Conservation (phyloP, 2,888 invertebrate genomes). For the Phortica okadai region DNA sequence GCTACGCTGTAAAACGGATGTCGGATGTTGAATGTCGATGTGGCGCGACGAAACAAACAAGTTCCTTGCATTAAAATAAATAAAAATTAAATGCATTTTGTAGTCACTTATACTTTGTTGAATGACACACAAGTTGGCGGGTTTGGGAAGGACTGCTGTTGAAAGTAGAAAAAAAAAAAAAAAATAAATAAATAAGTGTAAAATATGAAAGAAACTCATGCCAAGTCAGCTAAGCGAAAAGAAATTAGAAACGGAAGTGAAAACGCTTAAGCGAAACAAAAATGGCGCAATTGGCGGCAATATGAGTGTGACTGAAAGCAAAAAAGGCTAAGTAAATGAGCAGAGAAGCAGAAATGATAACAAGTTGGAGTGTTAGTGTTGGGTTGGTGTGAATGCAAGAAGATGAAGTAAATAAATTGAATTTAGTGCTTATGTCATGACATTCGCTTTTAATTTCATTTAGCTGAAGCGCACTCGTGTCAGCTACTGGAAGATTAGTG, state of each 20-base stretch:
- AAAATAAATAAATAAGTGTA: background rate
- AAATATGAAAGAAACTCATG: background rate
- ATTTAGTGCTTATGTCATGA: slow-evolving; percentile 64
- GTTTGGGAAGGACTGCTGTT: background rate
- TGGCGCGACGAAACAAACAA: slow-evolving; percentile 10
- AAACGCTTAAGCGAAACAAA: slow-evolving; percentile 30
- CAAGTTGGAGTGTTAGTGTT: background rate
- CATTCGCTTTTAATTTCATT: slow-evolving; percentile 67
- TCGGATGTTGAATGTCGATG: background rate
- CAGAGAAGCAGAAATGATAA: slow-evolving; percentile 24
- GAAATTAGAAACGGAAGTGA: slow-evolving; percentile 34
- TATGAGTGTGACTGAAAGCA: background rate
- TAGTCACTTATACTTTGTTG: background rate
- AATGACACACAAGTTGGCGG: background rate
- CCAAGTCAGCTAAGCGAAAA: background rate
- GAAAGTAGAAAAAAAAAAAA: background rate
- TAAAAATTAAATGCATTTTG: slow-evolving; percentile 31
- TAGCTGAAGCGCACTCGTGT: slow-evolving; percentile 30
- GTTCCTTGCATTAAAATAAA: slow-evolving; percentile 29
- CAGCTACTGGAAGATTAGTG: slow-evolving; percentile 4
- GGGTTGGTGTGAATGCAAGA: slow-evolving; percentile 8
- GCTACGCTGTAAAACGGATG: background rate
- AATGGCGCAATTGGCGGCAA: background rate
- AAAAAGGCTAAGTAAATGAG: background rate
- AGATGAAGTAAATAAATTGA: slow-evolving; percentile 61